These are phyloP conservation scores for Microcebus ravelobensis DNA, from an alignment of 2,113 vertebrate genomes.

Conservation along the genomic window DNA sequence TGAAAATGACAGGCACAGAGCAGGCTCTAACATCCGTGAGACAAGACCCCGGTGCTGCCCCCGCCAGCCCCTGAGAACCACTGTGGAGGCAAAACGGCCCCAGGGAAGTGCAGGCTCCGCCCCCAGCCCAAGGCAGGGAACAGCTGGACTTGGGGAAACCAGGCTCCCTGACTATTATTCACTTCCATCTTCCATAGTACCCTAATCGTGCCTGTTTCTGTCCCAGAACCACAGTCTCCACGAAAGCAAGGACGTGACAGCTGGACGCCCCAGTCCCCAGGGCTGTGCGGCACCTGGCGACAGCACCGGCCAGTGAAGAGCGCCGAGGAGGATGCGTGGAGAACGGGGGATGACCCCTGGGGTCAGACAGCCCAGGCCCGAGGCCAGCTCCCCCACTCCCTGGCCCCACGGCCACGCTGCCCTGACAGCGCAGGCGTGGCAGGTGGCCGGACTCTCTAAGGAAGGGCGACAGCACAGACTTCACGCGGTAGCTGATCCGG, in stretches of 20 bases:
- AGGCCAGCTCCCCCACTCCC: not conserved
- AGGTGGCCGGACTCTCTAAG: fast-evolving
- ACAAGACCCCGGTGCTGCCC: fast-evolving
- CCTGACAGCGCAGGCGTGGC: fast-evolving
- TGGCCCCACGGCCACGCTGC: fast-evolving
- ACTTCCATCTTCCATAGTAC: not conserved
- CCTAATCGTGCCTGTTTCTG: not conserved
- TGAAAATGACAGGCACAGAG: not conserved
- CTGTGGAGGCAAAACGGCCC: not conserved
- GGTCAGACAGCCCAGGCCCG: not conserved
- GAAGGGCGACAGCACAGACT: not conserved
- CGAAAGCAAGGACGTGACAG: not conserved
- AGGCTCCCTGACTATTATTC: not conserved
- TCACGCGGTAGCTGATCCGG: not conserved
- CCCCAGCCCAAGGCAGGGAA: not conserved
- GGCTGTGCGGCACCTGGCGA: not conserved
- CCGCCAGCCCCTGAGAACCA: fast-evolving
- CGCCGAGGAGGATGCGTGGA: fast-evolving
- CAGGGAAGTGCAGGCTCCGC: fast-evolving
- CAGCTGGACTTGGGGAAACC: not conserved
- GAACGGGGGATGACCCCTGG: not conserved
- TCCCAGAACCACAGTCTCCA: not conserved
- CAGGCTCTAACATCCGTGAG: not conserved
- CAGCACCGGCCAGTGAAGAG: fast-evolving
- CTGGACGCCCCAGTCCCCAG: no score